These are phyloP conservation scores for Caenorhabditis sp. DNA, from an alignment of 2,888 invertebrate genomes.

Conservation along the genomic window DNA sequence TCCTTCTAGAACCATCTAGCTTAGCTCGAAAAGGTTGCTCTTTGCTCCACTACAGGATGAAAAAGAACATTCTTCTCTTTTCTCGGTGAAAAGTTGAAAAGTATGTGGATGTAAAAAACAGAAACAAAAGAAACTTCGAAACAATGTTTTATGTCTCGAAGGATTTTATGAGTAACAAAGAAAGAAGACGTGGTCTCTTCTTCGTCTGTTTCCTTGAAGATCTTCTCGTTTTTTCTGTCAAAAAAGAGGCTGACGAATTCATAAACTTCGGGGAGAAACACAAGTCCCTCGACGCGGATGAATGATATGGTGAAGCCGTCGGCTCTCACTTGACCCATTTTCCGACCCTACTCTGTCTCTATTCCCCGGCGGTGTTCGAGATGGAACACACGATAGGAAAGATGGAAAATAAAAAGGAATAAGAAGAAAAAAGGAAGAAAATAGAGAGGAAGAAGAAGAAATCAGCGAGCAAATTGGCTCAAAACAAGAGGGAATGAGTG, in stretches of 20 bases:
- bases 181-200: background rate
- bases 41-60: too few relatives aligned
- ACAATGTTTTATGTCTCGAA: constrained; percentile 31
- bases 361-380: constrained; percentile 41
- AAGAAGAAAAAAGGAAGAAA: constrained; percentile 9
- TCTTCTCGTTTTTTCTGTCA: background rate
- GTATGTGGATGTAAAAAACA: background rate
- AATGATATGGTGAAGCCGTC: constrained; percentile 44
- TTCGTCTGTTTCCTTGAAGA: constrained; percentile 18
- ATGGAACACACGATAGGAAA: too few relatives aligned
- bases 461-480: constrained; percentile 11
- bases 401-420: constrained; percentile 28
- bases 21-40: too few relatives aligned
- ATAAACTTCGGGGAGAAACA: constrained; percentile 47
- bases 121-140: constrained; percentile 35
- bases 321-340: constrained; percentile 30
- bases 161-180: constrained; percentile 33
- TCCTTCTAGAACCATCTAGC: too few relatives aligned
- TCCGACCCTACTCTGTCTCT: too few relatives aligned
- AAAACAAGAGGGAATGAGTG: constrained; percentile 4
- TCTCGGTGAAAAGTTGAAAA: background rate
- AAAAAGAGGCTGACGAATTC: constrained; percentile 40
- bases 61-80: background rate
- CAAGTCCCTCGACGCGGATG: constrained; percentile 48
- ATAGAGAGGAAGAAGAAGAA: constrained; percentile 13